Conservation (phyloP, 2,797 vertebrate species). For the Scarus forsteni region DNA sequence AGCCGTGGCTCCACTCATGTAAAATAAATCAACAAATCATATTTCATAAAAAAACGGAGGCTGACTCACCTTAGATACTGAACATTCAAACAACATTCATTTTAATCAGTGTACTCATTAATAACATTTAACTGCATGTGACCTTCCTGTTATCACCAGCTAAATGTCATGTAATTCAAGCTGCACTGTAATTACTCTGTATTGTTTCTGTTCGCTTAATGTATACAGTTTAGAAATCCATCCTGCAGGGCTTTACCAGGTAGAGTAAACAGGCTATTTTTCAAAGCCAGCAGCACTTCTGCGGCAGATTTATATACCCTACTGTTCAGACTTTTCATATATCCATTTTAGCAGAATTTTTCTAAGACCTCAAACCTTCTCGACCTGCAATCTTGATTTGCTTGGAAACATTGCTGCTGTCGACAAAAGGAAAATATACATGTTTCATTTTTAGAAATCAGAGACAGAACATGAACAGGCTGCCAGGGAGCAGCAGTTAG, state of each 20-base stretch:
- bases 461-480: slow-evolving; percentile 70
- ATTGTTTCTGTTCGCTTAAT: slow-evolving; percentile 76
- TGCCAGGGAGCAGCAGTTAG: slow-evolving; percentile 76
- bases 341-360: slow-evolving; percentile 69
- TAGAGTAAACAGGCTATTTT: slow-evolving; percentile 80
- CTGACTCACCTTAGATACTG: slow-evolving; percentile 50
- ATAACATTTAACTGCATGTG: slow-evolving; percentile 81
- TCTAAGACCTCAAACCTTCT: slow-evolving; percentile 51
- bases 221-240: slow-evolving; percentile 82
- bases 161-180: slow-evolving; percentile 82
- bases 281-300: slow-evolving; percentile 74
- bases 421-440: slow-evolving; percentile 82
- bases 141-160: slow-evolving; percentile 82
- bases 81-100: slow-evolving; percentile 67
- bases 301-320: slow-evolving; percentile 75
- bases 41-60: slow-evolving; percentile 25
- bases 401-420: slow-evolving; percentile 76
- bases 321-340: slow-evolving; percentile 69
- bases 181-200: slow-evolving; percentile 78
- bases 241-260: slow-evolving; percentile 63
- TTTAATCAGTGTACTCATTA: slow-evolving; percentile 78
- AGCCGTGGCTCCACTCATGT: slow-evolving; percentile 53
- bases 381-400: slow-evolving; percentile 73
- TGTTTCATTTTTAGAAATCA: slow-evolving; percentile 76
- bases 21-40: slow-evolving; percentile 29